Percentiles rank a stretch among this genome's conserved stretches.
Evolutionary conservation across 2,888 invertebrate genomes (phyloP).

Genomic region (Eupithecia abbreviata): DNA sequence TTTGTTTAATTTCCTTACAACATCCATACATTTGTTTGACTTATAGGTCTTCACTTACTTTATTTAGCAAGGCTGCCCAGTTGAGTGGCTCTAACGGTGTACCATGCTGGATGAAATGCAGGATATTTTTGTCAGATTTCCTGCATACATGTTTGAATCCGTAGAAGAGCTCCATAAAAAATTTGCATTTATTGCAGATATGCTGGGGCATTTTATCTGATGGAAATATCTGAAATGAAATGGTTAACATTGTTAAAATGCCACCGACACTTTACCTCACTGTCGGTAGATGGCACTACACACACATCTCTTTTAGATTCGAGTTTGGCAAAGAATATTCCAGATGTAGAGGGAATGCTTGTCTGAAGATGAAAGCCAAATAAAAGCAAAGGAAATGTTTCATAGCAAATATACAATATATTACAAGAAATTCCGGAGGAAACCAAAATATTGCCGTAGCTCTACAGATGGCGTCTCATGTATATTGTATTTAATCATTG

Average conservation of each 20-base stretch:
- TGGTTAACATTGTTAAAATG: neutral
- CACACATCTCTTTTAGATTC: neutral
- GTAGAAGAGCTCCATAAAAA: slow-evolving; percentile 87
- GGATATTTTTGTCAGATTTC: slow-evolving; percentile 87
- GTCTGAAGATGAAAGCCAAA: neutral
- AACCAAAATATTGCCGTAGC: neutral
- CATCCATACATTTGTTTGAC: neutral
- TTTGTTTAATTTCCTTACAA: neutral
- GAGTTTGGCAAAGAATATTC: neutral
- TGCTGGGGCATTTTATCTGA: slow-evolving; percentile 90
- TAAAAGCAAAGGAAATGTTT: neutral
- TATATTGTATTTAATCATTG: neutral
- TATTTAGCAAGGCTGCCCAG: slow-evolving; percentile 71
- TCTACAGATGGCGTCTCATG: slow-evolving; percentile 1
- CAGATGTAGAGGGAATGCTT: neutral
- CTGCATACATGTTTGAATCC: slow-evolving; percentile 90
- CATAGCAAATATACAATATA: neutral
- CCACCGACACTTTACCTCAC: neutral
- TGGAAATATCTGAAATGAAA: slow-evolving; percentile 78
- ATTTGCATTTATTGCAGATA: slow-evolving; percentile 88
- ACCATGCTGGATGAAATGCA: slow-evolving; percentile 87
- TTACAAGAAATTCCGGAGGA: neutral
- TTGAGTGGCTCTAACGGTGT: slow-evolving; percentile 80
- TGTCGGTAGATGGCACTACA: slow-evolving; percentile 48
- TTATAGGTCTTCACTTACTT: slow-evolving; percentile 59